These are phyloP conservation scores for Arctocebus calabarensis DNA, from an alignment of 2,797 vertebrate species.

Conservation along the genomic window DNA sequence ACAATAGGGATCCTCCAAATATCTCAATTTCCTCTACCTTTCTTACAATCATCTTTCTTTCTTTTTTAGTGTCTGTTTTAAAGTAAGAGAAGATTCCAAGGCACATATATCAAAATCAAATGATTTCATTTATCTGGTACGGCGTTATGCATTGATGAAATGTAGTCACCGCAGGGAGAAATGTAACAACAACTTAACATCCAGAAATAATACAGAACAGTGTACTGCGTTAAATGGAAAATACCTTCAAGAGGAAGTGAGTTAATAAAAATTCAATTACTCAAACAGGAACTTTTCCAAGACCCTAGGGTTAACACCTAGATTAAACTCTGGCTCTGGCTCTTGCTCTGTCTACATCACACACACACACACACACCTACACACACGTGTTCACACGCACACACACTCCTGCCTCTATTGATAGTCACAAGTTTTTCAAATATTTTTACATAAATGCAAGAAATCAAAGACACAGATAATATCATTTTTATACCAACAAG, in stretches of 20 bases:
- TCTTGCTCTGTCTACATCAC: neutral
- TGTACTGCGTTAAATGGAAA: conserved; percentile 31
- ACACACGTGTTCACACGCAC: neutral
- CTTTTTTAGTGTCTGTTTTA: neutral
- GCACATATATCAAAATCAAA: conserved; percentile 27
- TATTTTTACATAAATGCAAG: neutral
- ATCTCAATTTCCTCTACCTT: neutral
- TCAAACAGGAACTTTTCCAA: conserved; percentile 53
- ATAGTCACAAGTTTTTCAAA: conserved; percentile 25
- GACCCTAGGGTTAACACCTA: conserved; percentile 49
- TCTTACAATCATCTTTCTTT: neutral
- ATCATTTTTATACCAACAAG: neutral
- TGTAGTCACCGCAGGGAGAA: neutral
- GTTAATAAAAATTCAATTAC: conserved; percentile 74
- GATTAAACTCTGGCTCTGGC: conserved; percentile 8
- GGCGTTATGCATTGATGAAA: conserved; percentile 43
- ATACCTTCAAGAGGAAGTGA: conserved; percentile 54
- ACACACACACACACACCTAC: neutral
- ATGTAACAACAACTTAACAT: neutral
- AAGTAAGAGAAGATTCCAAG: conserved; percentile 5
- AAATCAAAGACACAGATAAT: conserved; percentile 9
- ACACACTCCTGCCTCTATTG: neutral
- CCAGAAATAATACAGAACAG: neutral
- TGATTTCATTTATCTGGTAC: conserved; percentile 32
- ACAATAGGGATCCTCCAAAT: neutral